phyloP scores from a whole-genome alignment of 2,113 vertebrate species.

The Pelmatolapia mariae region DNA sequence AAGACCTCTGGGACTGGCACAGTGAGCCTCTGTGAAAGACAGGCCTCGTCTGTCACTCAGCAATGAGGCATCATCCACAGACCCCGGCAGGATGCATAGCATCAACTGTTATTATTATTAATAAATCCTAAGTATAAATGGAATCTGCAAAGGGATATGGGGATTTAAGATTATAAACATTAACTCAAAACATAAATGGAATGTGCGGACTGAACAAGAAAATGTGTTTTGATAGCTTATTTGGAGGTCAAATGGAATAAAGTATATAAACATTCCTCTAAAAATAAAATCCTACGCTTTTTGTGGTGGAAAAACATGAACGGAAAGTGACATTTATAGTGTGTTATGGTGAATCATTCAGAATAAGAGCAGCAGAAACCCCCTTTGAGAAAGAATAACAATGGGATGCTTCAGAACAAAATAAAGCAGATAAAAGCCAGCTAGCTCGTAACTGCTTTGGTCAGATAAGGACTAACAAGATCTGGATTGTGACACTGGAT shows the following conservation, averaged over 20 bases:
- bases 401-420: background rate
- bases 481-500: conserved; percentile 3
- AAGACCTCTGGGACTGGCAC: conserved; percentile 19
- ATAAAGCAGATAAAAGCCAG: background rate
- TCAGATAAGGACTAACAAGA: conserved; percentile 15
- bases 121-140: conserved; percentile 11
- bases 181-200: conserved; percentile 18
- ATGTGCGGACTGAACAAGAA: conserved; percentile 34
- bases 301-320: background rate
- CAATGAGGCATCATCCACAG: conserved; percentile 21
- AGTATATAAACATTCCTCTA: background rate
- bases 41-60: conserved; percentile 37
- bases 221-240: conserved; percentile 22
- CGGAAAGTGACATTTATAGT: background rate
- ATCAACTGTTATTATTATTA: conserved; percentile 51
- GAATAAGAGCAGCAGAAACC: background rate
- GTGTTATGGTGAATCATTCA: background rate
- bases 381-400: background rate
- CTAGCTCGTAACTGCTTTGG: background rate
- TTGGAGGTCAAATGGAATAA: conserved; percentile 2
- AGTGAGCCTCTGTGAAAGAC: conserved; percentile 26
- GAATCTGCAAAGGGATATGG: conserved; percentile 9
- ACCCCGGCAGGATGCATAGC: conserved; percentile 9
- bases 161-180: conserved; percentile 29
- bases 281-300: background rate